Evolutionary conservation across 2,888 invertebrate species (phyloP), one percentile per base, ranked within the genome.

Genomic region (Drosophila anomelani): DNA sequence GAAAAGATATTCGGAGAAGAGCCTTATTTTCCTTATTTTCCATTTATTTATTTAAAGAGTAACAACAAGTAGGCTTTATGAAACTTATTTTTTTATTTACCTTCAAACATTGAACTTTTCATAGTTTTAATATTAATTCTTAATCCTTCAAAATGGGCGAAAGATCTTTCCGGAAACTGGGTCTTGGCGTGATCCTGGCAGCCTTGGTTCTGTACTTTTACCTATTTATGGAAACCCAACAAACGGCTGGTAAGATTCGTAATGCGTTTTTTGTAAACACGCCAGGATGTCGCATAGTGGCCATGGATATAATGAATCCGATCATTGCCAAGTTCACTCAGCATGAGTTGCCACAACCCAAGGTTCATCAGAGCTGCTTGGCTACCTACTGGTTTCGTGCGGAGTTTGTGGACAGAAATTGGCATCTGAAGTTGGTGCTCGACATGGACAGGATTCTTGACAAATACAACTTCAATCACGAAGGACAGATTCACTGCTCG

Each of bases 231-330:
- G 55, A 53, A 39, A 20, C 54, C 3, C 38, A 41, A n/a, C 12
- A 58, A 12, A 12, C 47, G 3, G 55, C 32, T 8, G 41, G 15
- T 0, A 32, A 54, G 17, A 44, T 67, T 10, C 32, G 29, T 0
- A 54, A 67, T 15, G 54, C 75, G 0, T 75, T 54, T 41, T 67
- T 75, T 32, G 60, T 75, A n/a, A 61, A 75, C 46, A 41, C 29
- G 6, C 32, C 29, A 0, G 74, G 75, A 5, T 75, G 75, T 17
- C 44, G 56, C 3, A 75, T 75, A 10, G 34, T 36, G 7, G 53
- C 75, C 13, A 43, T 73, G 55, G 62, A 77, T 44, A 62, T 72
- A 23, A 72, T 59, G 56, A 77, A 62, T 13, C 51, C 47, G 4
- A 29, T 20, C 0, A 76, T 76, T 10, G 34, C 17, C 7, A 23